Percentiles rank a stretch among this genome's conserved stretches.
phyloP scores from a whole-genome alignment of 2,888 invertebrate genomes.

The Tricholauxania praeusta region DNA sequence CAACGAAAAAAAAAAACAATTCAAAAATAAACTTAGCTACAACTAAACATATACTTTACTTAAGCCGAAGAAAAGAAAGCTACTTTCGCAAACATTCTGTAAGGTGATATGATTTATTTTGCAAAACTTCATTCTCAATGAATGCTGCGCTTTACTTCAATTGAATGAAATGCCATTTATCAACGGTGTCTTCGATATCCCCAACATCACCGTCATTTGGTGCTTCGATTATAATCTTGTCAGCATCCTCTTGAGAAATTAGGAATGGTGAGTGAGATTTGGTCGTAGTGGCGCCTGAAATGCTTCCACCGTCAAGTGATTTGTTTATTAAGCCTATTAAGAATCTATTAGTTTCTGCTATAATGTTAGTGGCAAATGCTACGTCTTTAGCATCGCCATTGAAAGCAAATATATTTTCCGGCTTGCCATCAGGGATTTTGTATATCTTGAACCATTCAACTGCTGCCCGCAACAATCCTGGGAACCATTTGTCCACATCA shows the following conservation, averaged over 20 bases:
- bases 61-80: no score
- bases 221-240: conserved; percentile 73
- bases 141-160: conserved; percentile 69
- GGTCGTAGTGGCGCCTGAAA: conserved; percentile 79
- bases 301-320: conserved; percentile 73
- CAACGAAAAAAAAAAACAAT: no score
- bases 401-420: conserved; percentile 97
- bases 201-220: conserved; percentile 70
- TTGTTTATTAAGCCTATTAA: conserved; percentile 78
- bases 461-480: conserved; percentile 95
- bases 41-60: no score
- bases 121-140: not conserved
- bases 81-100: no score
- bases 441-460: conserved; percentile 99
- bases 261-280: conserved; percentile 75
- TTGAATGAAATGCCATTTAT: conserved; percentile 83
- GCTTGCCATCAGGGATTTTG: conserved; percentile 98
- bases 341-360: conserved; percentile 83
- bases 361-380: conserved; percentile 83
- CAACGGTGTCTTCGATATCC: conserved; percentile 73
- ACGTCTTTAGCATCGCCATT: conserved; percentile 92
- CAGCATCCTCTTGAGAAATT: conserved; percentile 75
- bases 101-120: no score
- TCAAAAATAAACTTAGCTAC: no score
- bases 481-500: conserved; percentile 92